phyloP scores from a whole-genome alignment of 2,113 vertebrate genomes.

The Setophaga petechia region DNA sequence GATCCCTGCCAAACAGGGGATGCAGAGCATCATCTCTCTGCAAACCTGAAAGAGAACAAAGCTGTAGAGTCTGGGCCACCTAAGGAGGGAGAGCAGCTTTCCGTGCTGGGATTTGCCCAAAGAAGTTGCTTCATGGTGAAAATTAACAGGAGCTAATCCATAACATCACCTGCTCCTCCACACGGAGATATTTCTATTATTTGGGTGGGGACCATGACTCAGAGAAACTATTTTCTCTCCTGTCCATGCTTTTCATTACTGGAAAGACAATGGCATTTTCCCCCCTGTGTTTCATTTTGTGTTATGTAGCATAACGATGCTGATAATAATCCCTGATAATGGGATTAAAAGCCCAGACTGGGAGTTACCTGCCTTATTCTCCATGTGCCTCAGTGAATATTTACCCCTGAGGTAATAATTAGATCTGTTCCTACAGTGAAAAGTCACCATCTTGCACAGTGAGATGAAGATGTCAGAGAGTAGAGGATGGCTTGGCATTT shows the following conservation, averaged over 20 bases:
- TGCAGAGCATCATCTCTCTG: background rate
- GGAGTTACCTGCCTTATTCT: constrained; percentile 15
- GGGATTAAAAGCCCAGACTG: constrained; percentile 38
- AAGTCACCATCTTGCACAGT: background rate
- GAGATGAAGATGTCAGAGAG: constrained; percentile 15
- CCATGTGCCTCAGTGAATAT: background rate
- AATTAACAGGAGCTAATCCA: background rate
- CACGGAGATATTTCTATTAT: background rate
- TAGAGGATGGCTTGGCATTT: background rate
- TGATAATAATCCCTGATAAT: constrained; percentile 38
- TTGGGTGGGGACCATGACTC: constrained; percentile 52
- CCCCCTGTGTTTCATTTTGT: background rate
- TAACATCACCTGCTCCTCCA: background rate
- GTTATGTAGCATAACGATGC: constrained; percentile 29
- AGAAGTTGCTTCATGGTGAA: background rate
- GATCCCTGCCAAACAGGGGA: background rate
- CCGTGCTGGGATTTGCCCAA: background rate
- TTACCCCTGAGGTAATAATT: constrained; percentile 46
- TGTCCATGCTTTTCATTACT: background rate
- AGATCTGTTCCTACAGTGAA: background rate
- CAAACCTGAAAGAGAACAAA: background rate
- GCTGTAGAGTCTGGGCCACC: background rate
- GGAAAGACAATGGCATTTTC: background rate
- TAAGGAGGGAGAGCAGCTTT: background rate
- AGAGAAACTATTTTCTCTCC: constrained; percentile 40